phyloP scores from a whole-genome alignment of 2,797 vertebrate genomes.

The Sebastes aleutianus region DNA sequence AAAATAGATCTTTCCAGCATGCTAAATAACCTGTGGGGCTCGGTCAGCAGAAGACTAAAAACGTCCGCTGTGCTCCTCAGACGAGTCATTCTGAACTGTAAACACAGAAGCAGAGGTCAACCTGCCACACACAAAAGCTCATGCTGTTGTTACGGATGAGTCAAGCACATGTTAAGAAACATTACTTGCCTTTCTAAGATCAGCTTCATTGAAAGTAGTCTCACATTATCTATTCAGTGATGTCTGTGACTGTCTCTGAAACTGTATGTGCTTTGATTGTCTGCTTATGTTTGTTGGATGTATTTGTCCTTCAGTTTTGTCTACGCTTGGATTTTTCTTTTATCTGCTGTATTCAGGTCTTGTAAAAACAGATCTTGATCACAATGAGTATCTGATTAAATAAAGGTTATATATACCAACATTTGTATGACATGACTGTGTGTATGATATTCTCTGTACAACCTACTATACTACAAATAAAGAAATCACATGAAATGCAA shows the following conservation, averaged over 20 bases:
- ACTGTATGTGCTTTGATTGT: background rate
- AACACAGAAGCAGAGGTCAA: slow-evolving; percentile 28
- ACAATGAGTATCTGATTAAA: background rate
- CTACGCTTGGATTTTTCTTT: background rate
- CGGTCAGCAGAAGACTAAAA: slow-evolving; percentile 24
- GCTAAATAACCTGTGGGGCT: background rate
- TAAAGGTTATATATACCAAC: background rate
- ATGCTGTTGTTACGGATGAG: slow-evolving; percentile 8
- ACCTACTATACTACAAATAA: background rate
- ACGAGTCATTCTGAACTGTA: slow-evolving; percentile 9
- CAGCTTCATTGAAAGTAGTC: background rate
- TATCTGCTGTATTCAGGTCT: background rate
- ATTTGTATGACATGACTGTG: background rate
- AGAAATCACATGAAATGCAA: background rate
- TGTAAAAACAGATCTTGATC: background rate
- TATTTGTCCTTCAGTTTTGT: background rate
- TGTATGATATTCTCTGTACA: background rate
- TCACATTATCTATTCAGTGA: background rate
- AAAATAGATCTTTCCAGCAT: slow-evolving; percentile 8
- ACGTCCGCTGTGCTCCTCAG: background rate
- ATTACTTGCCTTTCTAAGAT: slow-evolving; percentile 2
- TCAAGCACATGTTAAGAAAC: slow-evolving; percentile 1
- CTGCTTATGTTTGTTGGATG: background rate
- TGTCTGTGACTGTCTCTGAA: background rate
- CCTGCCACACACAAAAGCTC: background rate